These are phyloP conservation scores for Hydra vulgaris DNA, from an alignment of 30 jellyfish, hydroid and myxozoan species.

Conservation along the genomic window DNA sequence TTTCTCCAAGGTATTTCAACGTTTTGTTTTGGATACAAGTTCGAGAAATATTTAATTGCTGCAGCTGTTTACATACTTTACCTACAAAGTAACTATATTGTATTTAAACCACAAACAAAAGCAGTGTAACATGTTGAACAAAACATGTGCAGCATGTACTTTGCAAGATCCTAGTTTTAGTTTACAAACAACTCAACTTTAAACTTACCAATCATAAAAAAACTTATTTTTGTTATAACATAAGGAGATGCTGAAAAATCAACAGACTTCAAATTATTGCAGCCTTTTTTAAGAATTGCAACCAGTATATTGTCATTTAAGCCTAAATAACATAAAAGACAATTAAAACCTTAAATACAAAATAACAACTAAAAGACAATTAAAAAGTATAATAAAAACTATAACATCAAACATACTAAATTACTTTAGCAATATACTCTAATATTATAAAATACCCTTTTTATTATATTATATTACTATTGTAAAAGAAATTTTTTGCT, in stretches of 20 bases:
- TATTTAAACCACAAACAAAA: too few species aligned
- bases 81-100: slow-evolving; percentile 33
- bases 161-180: too few species aligned
- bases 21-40: slow-evolving; percentile 41
- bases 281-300: slow-evolving; percentile 55
- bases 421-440: too few species aligned
- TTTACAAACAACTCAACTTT: too few species aligned
- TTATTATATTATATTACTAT: too few species aligned
- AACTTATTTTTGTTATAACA: slow-evolving; percentile 37
- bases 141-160: too few species aligned
- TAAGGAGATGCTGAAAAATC: slow-evolving; percentile 76
- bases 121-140: too few species aligned
- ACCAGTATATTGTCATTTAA: slow-evolving; percentile 40
- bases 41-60: slow-evolving; percentile 29
- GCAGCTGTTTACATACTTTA: slow-evolving; percentile 35
- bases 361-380: background rate
- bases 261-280: slow-evolving; percentile 41
- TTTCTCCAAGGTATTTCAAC: slow-evolving; percentile 48
- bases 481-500: too few species aligned
- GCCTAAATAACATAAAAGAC: slow-evolving; percentile 19
- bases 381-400: too few species aligned
- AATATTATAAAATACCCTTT: too few species aligned
- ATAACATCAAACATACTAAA: too few species aligned
- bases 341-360: background rate
- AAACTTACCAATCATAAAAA: slow-evolving; percentile 34